Evolutionary conservation across 2,888 invertebrate genomes (phyloP), one percentile per base, ranked within the genome.

Genomic region (Stramonita haemastoma): DNA sequence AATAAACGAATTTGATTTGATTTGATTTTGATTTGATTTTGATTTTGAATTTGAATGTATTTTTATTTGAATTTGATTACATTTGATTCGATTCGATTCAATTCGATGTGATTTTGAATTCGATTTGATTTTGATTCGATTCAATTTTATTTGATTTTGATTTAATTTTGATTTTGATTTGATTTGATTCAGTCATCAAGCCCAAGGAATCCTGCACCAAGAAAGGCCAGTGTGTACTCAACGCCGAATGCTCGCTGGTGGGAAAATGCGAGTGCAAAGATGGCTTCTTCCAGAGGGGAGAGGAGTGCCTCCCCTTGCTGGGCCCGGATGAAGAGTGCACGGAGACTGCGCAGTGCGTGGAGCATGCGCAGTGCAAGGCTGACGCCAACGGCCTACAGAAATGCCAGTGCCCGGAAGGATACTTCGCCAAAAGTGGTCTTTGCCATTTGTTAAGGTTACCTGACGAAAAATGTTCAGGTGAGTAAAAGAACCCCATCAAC

Each of bases 181-280:
- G n/a, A n/a, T n/a, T n/a, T n/a, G n/a, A n/a, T 8, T 46, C 88
- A 89, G 89, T 56, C 29, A n/a, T 90, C 15, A 87, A 87, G 1
- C 90, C 90, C 6, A 86, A 81, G 34, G 77, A 83, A 17, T 36
- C 87, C 0, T 91, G 91, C 66, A 86, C 89, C 13, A 87, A 87
- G 86, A 85, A 89, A 77, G 91, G 91, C 11, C 89, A 90, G 91
- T 91, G 91, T 84, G 91, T 91, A 29, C 60, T 89, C 6, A 57
- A 89, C 34, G 91, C 91, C 34, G 91, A 91, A 87, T 91, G 91
- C 86, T 89, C 90, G 19, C 89, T 89, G 2, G 85, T 85, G n/a
- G 89, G 89, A 36, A 87, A 36, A 5, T 91, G 91, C 66, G 70
- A 90, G 57, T 91, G 91, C 81, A 29, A 77, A 26, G 81, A 89